Base-by-base conservation (phyloP, 1,140 invertebrate species). In the Drosophila kanapiae region DNA sequence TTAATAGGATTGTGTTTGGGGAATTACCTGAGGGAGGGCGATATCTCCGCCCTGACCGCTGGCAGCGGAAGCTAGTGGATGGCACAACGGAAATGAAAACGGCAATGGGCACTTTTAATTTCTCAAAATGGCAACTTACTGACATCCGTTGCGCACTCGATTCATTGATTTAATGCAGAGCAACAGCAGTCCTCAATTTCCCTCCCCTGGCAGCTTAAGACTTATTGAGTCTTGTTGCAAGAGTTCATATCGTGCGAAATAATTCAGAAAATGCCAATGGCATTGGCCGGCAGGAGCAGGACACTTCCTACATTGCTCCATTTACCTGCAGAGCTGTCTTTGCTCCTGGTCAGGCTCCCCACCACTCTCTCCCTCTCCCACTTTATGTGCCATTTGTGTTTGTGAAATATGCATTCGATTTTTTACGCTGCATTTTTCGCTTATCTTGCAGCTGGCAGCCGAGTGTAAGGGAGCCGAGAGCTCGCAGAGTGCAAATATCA, bases 321-420 rank as follows among this genome's bases (percentile, higher is more conserved):
- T 77, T 59, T 67, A 68, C 61, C 51, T 45, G 33, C 33, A 14
- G 9, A 23, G 23, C 23, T 23, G 14, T n/a, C n/a, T n/a, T n/a
- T n/a, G n/a, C n/a, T n/a, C 14, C 62, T 78, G 63, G 53, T 42
- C 18, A 31, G n/a, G n/a, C n/a, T 14, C 16, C 13, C 31, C 27
- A 18, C 23, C 53, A 27, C 42, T 23, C 62, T 10, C 4, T 11
- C 4, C 2, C 6, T 35, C 16, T 11, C 51, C 10, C 18, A 29
- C 31, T 31, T 35, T 54, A 35, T 31, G 70, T 78, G 84, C 80
- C 84, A 81, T 84, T 84, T 90, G 67, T 88, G 81, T 74, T 82
- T 81, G 75, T 90, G 81, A 88, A 88, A 88, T 88, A 88, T 88
- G 84, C 84, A 80, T 88, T 88, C 84, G 78, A 88, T 90, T 90